A percentile compares a stretch with the other conserved stretches of the same genome.
These are phyloP conservation scores for Callionymus lyra DNA, from an alignment of 2,113 vertebrate species.

Conservation along the genomic window DNA sequence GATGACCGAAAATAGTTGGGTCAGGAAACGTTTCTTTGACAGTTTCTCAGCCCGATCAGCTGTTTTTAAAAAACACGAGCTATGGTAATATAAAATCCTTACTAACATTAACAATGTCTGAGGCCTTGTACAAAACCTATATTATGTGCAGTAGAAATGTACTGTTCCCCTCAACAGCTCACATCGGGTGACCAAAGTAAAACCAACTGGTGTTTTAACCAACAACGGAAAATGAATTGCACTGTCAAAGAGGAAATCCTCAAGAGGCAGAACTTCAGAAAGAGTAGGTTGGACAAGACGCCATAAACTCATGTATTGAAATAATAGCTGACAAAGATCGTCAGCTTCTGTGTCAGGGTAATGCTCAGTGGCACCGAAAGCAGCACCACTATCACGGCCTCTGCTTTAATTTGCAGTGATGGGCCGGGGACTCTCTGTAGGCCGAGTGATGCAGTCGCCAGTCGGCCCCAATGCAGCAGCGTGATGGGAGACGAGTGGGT, in stretches of 20 bases:
- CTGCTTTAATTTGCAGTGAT: conserved; percentile 59
- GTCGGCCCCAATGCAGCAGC: conserved; percentile 46
- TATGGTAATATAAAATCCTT: no score
- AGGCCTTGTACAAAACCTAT: no score
- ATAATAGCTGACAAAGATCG: conserved; percentile 70
- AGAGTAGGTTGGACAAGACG: conserved; percentile 30
- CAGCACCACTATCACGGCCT: conserved; percentile 51
- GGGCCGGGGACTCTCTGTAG: conserved; percentile 56
- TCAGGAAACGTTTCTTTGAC: no score
- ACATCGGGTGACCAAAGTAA: no score
- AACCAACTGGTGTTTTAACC: no score
- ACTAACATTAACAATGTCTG: no score
- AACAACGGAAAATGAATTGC: neutral
- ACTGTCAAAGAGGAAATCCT: conserved; percentile 5
- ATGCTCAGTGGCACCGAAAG: conserved; percentile 66
- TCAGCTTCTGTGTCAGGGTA: conserved; percentile 57
- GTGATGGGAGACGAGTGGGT: conserved; percentile 46
- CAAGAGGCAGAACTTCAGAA: neutral
- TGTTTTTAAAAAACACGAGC: no score
- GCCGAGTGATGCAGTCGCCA: conserved; percentile 44
- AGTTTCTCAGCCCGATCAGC: no score
- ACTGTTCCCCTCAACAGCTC: no score
- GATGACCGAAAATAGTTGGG: no score
- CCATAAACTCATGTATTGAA: conserved; percentile 58
- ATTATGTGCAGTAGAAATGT: no score